Evolutionary conservation across 2,113 vertebrate genomes (phyloP).

Genomic region (Cyprinodon brontotheroides): DNA sequence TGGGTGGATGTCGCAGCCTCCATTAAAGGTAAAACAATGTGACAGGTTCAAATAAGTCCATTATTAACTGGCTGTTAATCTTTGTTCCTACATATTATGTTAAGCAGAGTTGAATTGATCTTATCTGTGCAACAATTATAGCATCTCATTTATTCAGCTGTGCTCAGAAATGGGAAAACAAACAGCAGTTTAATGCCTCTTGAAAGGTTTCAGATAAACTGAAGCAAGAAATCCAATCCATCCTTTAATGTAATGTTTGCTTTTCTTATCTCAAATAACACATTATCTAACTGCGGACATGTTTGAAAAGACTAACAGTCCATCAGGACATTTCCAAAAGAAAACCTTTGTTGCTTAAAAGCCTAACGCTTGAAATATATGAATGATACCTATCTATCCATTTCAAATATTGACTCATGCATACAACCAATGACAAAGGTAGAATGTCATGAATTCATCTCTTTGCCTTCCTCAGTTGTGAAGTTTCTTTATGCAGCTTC

Average conservation of each 20-base stretch:
- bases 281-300: neutral
- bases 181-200: neutral
- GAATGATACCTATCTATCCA: slow-evolving; percentile 5
- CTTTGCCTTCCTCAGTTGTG: neutral
- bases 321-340: neutral
- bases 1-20: slow-evolving; percentile 80
- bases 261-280: slow-evolving; percentile 22
- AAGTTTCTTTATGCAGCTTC: neutral
- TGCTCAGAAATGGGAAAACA: slow-evolving; percentile 19
- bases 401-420: slow-evolving; percentile 47
- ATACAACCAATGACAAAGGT: slow-evolving; percentile 17
- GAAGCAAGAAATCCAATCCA: slow-evolving; percentile 33
- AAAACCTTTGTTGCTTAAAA: slow-evolving; percentile 1
- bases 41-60: neutral
- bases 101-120: neutral
- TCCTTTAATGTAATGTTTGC: slow-evolving; percentile 11
- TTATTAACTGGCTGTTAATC: neutral
- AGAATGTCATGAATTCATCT: neutral
- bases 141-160: neutral
- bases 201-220: slow-evolving; percentile 19
- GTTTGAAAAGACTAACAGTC: slow-evolving; percentile 11
- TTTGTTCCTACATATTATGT: neutral
- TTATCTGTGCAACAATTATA: slow-evolving; percentile 2
- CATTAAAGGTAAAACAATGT: slow-evolving; percentile 81
- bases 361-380: slow-evolving; percentile 5